A percentile compares a stretch with the other conserved stretches of the same genome.
These are phyloP conservation scores for Sycophila sp. DNA, from an alignment of 1,140 invertebrate species.

Conservation along the genomic window DNA sequence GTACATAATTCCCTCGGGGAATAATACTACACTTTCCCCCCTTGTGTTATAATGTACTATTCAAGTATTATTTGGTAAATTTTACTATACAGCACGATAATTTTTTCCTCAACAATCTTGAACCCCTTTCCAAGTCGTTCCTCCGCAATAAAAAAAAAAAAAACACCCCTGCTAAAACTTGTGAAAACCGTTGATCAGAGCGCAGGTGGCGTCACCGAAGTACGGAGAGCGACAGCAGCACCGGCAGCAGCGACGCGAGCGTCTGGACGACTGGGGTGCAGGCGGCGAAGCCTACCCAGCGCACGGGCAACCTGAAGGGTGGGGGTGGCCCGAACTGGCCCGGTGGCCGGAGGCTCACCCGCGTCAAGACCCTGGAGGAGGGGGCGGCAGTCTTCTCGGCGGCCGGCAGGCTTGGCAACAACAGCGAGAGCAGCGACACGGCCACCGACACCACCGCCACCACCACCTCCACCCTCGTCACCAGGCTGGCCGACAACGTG, in stretches of 20 bases:
- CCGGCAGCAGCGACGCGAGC: conserved; percentile 57
- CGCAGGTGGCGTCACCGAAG: conserved; percentile 58
- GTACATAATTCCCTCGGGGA: too few relatives aligned
- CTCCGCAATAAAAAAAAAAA: too few relatives aligned
- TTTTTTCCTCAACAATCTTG: too few relatives aligned
- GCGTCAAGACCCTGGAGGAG: conserved; percentile 53
- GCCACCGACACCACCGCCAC: conserved; percentile 55
- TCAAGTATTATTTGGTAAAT: too few relatives aligned
- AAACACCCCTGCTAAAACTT: too few relatives aligned
- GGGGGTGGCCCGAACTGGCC: not conserved
- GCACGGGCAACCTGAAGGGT: conserved; percentile 41
- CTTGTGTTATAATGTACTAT: too few relatives aligned
- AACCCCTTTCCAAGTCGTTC: too few relatives aligned
- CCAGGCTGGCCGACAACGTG: conserved; percentile 26
- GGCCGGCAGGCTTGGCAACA: not conserved
- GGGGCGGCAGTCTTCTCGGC: conserved; percentile 33
- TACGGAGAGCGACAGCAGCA: conserved; percentile 61
- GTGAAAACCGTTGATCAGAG: too few relatives aligned
- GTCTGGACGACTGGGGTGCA: conserved; percentile 59
- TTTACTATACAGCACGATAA: too few relatives aligned
- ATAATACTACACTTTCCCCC: too few relatives aligned
- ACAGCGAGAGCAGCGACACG: conserved; percentile 58
- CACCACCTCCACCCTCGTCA: conserved; percentile 48
- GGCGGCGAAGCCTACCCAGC: conserved; percentile 38
- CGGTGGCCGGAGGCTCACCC: conserved; percentile 44